A percentile compares a stretch with the other conserved stretches of the same genome.
phyloP scores from a whole-genome alignment of 2,113 vertebrate genomes.

The Myodes glareolus region DNA sequence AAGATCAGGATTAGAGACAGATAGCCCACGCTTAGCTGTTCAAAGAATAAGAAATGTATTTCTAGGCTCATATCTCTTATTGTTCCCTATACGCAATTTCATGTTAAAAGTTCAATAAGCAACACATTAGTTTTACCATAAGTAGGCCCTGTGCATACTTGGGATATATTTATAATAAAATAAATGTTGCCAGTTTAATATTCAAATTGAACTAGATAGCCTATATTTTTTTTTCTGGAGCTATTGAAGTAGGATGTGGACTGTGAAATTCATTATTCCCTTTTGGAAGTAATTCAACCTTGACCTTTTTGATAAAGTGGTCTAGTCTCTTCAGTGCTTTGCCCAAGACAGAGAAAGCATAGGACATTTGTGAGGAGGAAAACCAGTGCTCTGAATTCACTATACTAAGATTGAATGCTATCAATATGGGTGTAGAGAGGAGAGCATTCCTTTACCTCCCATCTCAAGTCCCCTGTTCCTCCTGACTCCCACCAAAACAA shows the following conservation, averaged over 20 bases:
- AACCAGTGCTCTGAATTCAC: background rate
- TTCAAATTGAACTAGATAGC: background rate
- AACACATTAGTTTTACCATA: constrained; percentile 10
- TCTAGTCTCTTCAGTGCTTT: background rate
- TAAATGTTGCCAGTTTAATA: background rate
- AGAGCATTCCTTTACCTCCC: background rate
- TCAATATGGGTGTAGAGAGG: background rate
- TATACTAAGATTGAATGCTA: background rate
- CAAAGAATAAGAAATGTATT: background rate
- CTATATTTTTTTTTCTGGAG: background rate
- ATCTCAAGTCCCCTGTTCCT: background rate
- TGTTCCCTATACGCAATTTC: background rate
- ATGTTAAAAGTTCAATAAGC: constrained; percentile 24
- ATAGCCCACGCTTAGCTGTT: background rate
- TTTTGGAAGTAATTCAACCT: constrained; percentile 11
- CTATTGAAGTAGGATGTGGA: background rate
- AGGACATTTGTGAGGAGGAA: background rate
- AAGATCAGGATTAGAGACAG: background rate
- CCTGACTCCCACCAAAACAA: constrained; percentile 50
- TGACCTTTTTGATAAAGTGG: background rate
- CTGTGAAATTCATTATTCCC: background rate
- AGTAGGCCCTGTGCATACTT: background rate
- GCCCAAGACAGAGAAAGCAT: background rate
- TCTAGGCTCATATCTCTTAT: background rate
- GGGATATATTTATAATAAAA: constrained; percentile 5